phyloP scores from a whole-genome alignment of 1,140 invertebrate genomes.

The Temnothorax curvispinosus region DNA sequence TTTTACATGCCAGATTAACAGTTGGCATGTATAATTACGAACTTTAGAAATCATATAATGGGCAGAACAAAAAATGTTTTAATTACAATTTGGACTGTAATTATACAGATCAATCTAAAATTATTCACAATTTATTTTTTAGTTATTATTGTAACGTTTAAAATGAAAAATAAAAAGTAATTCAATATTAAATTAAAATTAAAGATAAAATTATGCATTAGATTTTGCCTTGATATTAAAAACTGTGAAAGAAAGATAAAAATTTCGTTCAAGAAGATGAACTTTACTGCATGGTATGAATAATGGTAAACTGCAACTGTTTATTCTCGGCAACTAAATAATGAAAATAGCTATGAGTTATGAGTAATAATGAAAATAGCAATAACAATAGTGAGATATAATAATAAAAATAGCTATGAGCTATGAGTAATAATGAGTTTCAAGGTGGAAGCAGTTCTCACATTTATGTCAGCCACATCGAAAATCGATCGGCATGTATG shows the following conservation, averaged over 20 bases:
- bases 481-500: constrained; percentile 46
- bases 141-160: neutral
- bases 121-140: neutral
- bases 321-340: constrained; percentile 28
- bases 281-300: neutral
- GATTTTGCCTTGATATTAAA: neutral
- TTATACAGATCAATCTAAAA: neutral
- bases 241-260: neutral
- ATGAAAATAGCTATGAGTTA: constrained; percentile 33
- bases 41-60: neutral
- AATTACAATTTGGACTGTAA: neutral
- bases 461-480: constrained; percentile 52
- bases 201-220: neutral
- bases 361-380: constrained; percentile 41
- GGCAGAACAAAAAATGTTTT: neutral
- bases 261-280: neutral
- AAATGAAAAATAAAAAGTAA: constrained; percentile 11
- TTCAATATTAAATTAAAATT: neutral
- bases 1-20: neutral
- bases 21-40: neutral
- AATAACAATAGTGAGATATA: constrained; percentile 32
- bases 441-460: constrained; percentile 44
- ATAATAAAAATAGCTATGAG: constrained; percentile 32
- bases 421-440: constrained; percentile 43
- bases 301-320: neutral